Evolutionary conservation across 2,797 vertebrate species (phyloP).

Genomic region (Heteromormyrus szaboi): DNA sequence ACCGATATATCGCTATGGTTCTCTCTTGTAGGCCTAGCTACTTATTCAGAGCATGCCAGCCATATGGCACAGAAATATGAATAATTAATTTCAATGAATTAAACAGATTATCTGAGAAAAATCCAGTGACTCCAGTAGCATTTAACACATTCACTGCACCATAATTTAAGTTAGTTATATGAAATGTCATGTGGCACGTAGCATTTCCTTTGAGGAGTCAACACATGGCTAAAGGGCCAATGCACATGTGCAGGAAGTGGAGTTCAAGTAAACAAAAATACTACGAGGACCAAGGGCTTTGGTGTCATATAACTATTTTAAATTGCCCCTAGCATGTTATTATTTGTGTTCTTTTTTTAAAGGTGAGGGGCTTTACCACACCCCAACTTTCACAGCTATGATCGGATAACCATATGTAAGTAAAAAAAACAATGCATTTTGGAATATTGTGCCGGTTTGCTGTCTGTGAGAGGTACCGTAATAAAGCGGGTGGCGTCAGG

Average conservation of each 20-base stretch:
- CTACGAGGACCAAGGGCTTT: neutral
- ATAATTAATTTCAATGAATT: neutral
- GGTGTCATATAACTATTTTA: neutral
- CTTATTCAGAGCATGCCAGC: neutral
- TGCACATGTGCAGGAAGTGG: neutral
- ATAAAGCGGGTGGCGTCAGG: neutral
- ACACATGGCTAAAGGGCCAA: neutral
- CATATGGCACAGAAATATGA: neutral
- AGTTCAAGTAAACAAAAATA: neutral
- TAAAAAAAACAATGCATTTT: neutral
- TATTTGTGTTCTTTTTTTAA: neutral
- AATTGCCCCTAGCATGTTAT: neutral
- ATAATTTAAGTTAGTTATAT: neutral
- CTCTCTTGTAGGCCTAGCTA: neutral
- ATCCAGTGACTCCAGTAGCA: neutral
- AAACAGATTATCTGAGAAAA: neutral
- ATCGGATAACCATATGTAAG: neutral
- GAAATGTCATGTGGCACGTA: neutral
- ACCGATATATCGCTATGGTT: neutral
- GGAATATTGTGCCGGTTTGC: neutral
- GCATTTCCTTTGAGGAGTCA: neutral
- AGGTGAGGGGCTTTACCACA: neutral
- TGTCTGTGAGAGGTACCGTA: neutral
- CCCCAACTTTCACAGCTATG: neutral
- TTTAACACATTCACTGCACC: neutral